Evolutionary conservation across 1,140 invertebrate genomes (phyloP), one percentile per base, ranked within the genome.

Genomic region (Cyrtorhinus lividipennis): DNA sequence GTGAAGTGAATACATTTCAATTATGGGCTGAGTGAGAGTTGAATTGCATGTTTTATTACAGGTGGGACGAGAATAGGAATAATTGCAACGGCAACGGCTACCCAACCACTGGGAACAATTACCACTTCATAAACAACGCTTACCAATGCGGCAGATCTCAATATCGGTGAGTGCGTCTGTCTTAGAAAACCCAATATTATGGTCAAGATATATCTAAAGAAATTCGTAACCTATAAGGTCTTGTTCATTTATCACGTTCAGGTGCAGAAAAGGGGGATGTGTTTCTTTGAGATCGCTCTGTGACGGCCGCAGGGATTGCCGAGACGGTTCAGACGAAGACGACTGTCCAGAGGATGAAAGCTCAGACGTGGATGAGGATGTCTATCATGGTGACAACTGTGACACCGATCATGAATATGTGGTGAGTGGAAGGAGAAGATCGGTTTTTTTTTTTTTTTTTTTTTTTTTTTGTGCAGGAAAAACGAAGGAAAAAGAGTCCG

Each of bases 251-350:
- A n/a, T n/a, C n/a, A n/a, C n/a, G n/a, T 2, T 66, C 45, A 66
- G 67, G 25, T 69, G 68, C 44, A 60, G 61, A 38, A 56, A 66
- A 59, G 66, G 65, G 22, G 68, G 64, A 18, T 69, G 68, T 61
- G 46, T 69, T 26, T 27, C 62, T 24, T 27, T 56, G 5, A 62
- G 62, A 18, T 62, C 59, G 20, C 62, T 69, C 10, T 69, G 68
- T 38, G 68, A 69, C 56, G 66, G 66, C 12, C 38, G 62, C 1
- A 63, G 67, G 20, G 64, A 69, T 38, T 69, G 68, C 58, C 20
- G 56, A 1, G 68, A 69, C 62, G 68, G 67, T 38, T 69, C 68
- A 20, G 68, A 69, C 48, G 68, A 69, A 53, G 62, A 62, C 46
- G 64, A 64, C 58, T 69, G 63, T 63, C 61, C 22, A 48, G 64